Percentiles rank a stretch among this genome's conserved stretches.
phyloP scores from a whole-genome alignment of 2,113 vertebrate species.

The Ceuthmochares aereus region DNA sequence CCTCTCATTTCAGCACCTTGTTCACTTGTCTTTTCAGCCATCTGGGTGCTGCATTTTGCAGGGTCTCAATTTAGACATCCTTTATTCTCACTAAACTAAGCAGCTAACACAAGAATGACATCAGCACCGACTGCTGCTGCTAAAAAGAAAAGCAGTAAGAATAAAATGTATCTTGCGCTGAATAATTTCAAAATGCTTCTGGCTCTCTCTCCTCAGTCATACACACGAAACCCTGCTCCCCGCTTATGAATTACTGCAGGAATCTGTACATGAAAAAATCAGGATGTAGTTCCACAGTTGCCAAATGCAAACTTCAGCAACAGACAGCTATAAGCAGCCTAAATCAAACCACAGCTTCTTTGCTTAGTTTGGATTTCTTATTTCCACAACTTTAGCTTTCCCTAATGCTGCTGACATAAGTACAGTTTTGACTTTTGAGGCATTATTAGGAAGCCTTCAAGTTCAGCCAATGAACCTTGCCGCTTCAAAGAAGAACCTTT shows the following conservation, averaged over 20 bases:
- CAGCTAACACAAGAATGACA: constrained; percentile 11
- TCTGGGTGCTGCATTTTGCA: constrained; percentile 38
- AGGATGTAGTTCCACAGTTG: background rate
- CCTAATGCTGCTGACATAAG: background rate
- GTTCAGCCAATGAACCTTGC: background rate
- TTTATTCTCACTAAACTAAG: constrained; percentile 49
- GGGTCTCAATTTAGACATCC: constrained; percentile 41
- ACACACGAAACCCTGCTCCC: background rate
- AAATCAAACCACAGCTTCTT: background rate
- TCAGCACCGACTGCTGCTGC: constrained; percentile 19
- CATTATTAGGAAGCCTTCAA: background rate
- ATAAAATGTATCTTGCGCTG: constrained; percentile 1
- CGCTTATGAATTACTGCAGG: background rate
- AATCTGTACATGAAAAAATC: background rate
- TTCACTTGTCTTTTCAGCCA: constrained; percentile 35
- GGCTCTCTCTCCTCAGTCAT: background rate
- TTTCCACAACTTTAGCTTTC: background rate
- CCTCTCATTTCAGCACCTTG: constrained; percentile 29
- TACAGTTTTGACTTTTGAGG: background rate
- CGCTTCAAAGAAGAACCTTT: background rate
- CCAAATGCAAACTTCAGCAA: background rate
- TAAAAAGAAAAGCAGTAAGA: constrained; percentile 38
- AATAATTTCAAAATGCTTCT: background rate
- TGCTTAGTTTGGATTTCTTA: background rate
- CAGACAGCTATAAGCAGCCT: background rate